Evolutionary conservation across 2,888 invertebrate genomes (phyloP).

Genomic region (Trypoxylon attenuatum): DNA sequence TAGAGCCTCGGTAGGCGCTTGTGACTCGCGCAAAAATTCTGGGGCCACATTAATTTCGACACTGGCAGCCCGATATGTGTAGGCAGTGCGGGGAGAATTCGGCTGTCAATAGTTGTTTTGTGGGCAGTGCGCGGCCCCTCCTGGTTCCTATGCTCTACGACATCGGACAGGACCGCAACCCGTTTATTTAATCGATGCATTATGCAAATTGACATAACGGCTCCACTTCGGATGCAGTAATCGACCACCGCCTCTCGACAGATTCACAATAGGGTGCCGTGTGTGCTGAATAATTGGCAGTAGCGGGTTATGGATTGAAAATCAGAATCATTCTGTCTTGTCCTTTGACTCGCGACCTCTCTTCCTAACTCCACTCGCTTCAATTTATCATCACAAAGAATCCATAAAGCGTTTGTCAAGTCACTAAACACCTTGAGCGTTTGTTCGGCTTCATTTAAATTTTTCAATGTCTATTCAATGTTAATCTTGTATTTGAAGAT

Average conservation of each 20-base stretch:
- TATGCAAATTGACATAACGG: constrained; percentile 66
- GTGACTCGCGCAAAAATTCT: no score
- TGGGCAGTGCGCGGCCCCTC: constrained; percentile 32
- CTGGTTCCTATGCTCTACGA: constrained; percentile 27
- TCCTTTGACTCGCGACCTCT: no score
- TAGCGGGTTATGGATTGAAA: constrained; percentile 38
- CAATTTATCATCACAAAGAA: no score
- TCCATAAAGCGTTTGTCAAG: no score
- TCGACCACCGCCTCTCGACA: constrained; percentile 58
- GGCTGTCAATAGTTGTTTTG: constrained; percentile 62
- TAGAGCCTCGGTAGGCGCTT: no score
- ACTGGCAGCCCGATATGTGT: constrained; percentile 18
- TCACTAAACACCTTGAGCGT: no score
- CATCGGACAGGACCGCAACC: constrained; percentile 46
- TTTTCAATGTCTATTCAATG: no score
- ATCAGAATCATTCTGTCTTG: constrained; percentile 52
- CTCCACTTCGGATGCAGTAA: constrained; percentile 59
- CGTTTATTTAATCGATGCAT: constrained; percentile 66
- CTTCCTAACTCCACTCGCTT: no score
- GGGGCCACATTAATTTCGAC: constrained; percentile 51
- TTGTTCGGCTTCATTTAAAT: no score
- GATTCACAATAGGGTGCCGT: constrained; percentile 48
- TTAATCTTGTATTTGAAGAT: no score
- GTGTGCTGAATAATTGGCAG: constrained; percentile 54
- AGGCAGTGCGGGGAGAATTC: constrained; percentile 46